These are phyloP conservation scores for Halcyon senegalensis DNA, from an alignment of 2,113 vertebrate species.

Conservation along the genomic window DNA sequence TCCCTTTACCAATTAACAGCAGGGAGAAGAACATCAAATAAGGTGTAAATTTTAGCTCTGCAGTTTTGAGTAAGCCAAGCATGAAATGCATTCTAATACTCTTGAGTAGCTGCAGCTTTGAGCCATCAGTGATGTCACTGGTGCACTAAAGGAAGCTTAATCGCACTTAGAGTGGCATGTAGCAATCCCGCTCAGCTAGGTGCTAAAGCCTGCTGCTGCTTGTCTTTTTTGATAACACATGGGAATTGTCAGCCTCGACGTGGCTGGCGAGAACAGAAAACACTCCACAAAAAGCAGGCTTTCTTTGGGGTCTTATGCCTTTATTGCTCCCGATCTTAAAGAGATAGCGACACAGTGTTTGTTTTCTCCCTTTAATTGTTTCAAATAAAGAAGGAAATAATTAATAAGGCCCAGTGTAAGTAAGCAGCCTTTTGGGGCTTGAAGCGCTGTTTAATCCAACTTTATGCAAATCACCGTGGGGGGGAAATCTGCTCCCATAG, in stretches of 20 bases:
- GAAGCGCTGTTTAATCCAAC: conserved; percentile 26
- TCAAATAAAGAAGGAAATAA: conserved; percentile 64
- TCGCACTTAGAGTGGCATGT: conserved; percentile 79
- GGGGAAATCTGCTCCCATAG: conserved; percentile 40
- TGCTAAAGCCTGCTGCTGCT: conserved; percentile 85
- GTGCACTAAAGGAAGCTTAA: conserved; percentile 83
- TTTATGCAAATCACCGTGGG: conserved; percentile 33
- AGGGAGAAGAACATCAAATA: conserved; percentile 88
- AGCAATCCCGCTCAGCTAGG: conserved; percentile 81
- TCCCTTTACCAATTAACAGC: conserved; percentile 91
- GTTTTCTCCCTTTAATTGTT: conserved; percentile 59
- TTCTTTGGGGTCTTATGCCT: conserved; percentile 12
- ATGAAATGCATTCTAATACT: conserved; percentile 91
- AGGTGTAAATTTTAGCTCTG: conserved; percentile 91
- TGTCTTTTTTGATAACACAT: conserved; percentile 84
- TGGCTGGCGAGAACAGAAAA: conserved; percentile 61
- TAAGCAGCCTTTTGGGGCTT: conserved; percentile 14
- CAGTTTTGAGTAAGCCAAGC: conserved; percentile 86
- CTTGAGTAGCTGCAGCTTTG: conserved; percentile 82
- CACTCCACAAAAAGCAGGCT: conserved; percentile 40
- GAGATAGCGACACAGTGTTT: conserved; percentile 28
- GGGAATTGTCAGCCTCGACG: conserved; percentile 72
- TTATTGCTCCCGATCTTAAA: conserved; percentile 46
- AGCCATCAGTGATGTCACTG: conserved; percentile 83
- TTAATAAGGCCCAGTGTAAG: conserved; percentile 53